Conservation (phyloP, 2,113 vertebrate species). For the Gallinago media region DNA sequence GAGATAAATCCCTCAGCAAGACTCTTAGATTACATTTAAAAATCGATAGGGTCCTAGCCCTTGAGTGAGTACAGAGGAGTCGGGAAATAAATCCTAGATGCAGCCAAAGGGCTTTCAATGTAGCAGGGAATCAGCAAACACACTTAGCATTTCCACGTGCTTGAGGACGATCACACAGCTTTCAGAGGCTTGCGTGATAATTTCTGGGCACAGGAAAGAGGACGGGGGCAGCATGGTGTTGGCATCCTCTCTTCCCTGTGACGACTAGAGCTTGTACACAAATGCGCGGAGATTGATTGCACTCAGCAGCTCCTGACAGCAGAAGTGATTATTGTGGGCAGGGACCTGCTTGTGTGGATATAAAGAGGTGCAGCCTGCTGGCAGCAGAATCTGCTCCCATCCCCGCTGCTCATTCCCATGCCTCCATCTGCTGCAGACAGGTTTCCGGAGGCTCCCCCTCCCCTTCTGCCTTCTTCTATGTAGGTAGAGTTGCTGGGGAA, state of each 20-base stretch:
- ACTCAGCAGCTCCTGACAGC: constrained; percentile 4
- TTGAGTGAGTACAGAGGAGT: background rate
- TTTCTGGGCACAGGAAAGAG: constrained; percentile 1
- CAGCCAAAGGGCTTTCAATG: background rate
- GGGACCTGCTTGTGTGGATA: constrained; percentile 18
- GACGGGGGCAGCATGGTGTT: background rate
- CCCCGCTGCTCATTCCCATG: constrained; percentile 23
- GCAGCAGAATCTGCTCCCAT: background rate
- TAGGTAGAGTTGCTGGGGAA: constrained; percentile 1
- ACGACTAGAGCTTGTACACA: background rate
- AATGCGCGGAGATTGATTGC: background rate
- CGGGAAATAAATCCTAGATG: background rate
- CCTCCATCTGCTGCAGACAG: constrained; percentile 48
- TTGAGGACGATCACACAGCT: background rate
- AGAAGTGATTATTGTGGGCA: constrained; percentile 25
- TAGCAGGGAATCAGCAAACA: background rate
- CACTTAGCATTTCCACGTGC: background rate
- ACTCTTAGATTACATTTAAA: background rate
- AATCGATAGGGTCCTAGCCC: background rate
- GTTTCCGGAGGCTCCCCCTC: background rate
- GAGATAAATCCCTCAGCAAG: background rate
- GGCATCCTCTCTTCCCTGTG: background rate
- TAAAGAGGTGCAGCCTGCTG: constrained; percentile 33
- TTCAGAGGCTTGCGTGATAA: background rate
- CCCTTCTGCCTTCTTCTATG: background rate